Percentiles rank a stretch among this genome's conserved stretches.
phyloP scores from a whole-genome alignment of 2,888 invertebrate genomes.

The Drosophila nigricruria region DNA sequence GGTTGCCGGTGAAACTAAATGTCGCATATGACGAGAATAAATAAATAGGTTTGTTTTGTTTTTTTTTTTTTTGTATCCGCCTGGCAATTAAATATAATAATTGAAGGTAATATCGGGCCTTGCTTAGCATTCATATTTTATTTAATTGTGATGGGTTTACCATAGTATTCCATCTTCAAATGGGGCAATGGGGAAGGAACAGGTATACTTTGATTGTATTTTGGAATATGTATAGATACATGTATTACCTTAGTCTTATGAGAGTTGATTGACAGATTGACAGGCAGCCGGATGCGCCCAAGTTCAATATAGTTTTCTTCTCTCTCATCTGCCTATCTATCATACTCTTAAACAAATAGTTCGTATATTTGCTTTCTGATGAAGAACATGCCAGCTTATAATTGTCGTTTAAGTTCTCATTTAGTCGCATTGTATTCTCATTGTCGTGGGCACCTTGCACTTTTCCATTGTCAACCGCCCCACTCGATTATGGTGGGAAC shows the following conservation, averaged over 20 bases:
- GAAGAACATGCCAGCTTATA: constrained; percentile 27
- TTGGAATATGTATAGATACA: no score
- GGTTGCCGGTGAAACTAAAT: not conserved
- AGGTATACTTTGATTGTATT: not conserved
- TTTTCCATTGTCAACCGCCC: constrained; percentile 8
- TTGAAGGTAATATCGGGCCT: constrained; percentile 36
- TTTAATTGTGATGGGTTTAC: not conserved
- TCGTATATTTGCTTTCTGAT: not conserved
- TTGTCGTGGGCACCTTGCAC: constrained; percentile 19
- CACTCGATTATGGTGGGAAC: constrained; percentile 27
- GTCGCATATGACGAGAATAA: constrained; percentile 15
- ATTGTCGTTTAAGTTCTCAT: constrained; percentile 42
- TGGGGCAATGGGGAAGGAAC: not conserved
- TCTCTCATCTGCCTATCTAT: not conserved
- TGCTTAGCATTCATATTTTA: constrained; percentile 7
- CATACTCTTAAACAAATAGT: not conserved
- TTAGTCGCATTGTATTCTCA: constrained; percentile 30
- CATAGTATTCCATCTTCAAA: not conserved
- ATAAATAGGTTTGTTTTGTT: constrained; percentile 22
- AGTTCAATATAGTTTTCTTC: not conserved
- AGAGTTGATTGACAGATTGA: not conserved
- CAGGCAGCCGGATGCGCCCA: not conserved
- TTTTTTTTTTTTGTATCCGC: constrained; percentile 31
- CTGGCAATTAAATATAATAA: constrained; percentile 62
- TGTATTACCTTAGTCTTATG: not conserved